Evolutionary conservation across 2,113 vertebrate genomes (phyloP).

Genomic region (Sarotherodon lohbergeri): DNA sequence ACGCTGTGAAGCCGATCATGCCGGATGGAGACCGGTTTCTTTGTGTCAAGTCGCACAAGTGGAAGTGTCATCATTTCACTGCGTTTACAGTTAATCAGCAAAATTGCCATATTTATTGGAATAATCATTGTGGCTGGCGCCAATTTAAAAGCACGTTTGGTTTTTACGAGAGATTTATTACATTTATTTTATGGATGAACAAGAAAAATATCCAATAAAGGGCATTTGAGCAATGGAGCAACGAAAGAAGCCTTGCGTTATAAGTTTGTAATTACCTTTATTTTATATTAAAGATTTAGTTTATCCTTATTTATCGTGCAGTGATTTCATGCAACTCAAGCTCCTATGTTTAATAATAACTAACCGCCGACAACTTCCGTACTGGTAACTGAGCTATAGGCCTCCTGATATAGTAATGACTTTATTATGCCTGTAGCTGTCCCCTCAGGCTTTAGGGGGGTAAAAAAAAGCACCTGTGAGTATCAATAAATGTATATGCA

Average conservation of each 20-base stretch:
- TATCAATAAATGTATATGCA: neutral
- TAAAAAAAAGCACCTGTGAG: neutral
- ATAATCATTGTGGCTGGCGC: neutral
- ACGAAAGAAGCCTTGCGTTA: neutral
- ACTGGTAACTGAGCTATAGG: neutral
- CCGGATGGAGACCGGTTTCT: constrained; percentile 54
- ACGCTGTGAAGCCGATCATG: neutral
- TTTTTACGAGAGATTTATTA: neutral
- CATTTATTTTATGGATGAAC: neutral
- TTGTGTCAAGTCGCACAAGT: constrained; percentile 63
- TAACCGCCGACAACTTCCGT: neutral
- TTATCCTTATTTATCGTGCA: neutral
- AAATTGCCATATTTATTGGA: neutral
- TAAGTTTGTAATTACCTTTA: neutral
- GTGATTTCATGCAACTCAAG: neutral
- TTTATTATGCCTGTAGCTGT: neutral
- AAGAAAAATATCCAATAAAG: neutral
- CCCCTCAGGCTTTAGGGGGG: neutral
- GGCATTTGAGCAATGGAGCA: neutral
- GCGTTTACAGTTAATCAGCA: neutral
- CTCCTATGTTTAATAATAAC: neutral
- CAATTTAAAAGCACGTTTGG: neutral
- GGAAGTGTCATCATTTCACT: constrained; percentile 28
- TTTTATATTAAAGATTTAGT: neutral
- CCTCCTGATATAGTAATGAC: neutral